Base-by-base conservation (phyloP, 2,797 vertebrate genomes). In the Lophius americanus region DNA sequence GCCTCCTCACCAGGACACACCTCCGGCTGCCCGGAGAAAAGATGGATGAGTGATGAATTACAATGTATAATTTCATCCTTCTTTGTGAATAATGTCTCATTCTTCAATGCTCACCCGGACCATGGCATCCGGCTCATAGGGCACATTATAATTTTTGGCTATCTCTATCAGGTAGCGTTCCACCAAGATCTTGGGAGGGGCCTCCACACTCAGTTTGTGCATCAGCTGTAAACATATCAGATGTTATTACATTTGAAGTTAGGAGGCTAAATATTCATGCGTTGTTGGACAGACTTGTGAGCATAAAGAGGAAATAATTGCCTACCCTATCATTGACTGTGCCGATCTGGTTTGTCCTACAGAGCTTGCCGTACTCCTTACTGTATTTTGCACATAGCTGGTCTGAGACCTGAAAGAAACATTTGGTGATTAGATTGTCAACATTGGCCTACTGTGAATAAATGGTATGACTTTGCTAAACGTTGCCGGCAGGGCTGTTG, bases 81-180 rank as follows among this genome's bases (percentile, higher is more conserved):
- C 12, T 48, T 3, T 35, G 3, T 6, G 1, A 62, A 3, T 37
- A 9, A 68, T n/a, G 51, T 54, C 3, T 13, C 4, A 66, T 46
- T 68, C 4, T 51, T 12, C 4, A 39, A 57, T 23, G 33, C 96
- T 94, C 90, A 99, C 98, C 94, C 95, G 95, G 81, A 97, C 96
- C 89, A 98, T 94, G 0, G 98, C 96, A 41, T 99, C 98, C 4
- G 98, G 96, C 47, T 99, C 97, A 42, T 97, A 99, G 0, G 96
- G 96, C 9, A 99, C 97, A 3, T 95, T 99, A 75, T 99, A 99
- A 91, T 99, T 99, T 93, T 99, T 99, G 48, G 98, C 98, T 6
- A 99, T 99, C 91, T 99, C 98, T 2, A 99, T 99, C 84, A 99
- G 92, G 79, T 99, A 99, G 72, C 96, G 95, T 82, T 99, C 98